Conservation (phyloP, 2,888 invertebrate species). For the Rhaphigaster nebulosa region DNA sequence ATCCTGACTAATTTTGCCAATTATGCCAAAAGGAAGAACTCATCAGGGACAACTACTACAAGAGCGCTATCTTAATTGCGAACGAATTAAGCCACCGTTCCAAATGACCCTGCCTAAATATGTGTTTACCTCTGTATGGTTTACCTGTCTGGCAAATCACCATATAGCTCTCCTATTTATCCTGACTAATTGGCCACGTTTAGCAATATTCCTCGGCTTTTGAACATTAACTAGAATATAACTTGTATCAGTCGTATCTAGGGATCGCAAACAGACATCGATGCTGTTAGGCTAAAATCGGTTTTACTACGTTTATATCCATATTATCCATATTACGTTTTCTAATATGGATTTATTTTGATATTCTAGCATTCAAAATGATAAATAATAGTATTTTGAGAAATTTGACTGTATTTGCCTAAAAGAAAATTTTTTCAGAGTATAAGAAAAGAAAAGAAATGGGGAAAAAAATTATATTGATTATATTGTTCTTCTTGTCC, state of each 20-base stretch:
- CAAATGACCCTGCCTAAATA: constrained; percentile 14
- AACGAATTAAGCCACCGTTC: constrained; percentile 21
- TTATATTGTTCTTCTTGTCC: too few species aligned
- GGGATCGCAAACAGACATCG: too few species aligned
- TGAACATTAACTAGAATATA: background rate
- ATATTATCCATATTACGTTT: too few species aligned
- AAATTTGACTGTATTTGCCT: too few species aligned
- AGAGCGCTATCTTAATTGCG: constrained; percentile 16
- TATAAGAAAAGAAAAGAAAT: too few species aligned
- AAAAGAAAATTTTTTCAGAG: too few species aligned
- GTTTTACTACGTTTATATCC: too few species aligned
- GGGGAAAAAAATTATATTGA: too few species aligned
- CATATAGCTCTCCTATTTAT: background rate
- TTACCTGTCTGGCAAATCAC: background rate
- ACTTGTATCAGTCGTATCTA: background rate
- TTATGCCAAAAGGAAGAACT: constrained; percentile 20
- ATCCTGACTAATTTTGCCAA: constrained; percentile 1
- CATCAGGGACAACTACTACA: background rate
- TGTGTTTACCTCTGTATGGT: background rate
- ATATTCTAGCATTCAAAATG: too few species aligned
- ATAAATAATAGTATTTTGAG: too few species aligned
- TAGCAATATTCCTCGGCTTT: background rate
- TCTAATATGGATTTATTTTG: too few species aligned
- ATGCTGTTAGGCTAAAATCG: too few species aligned
- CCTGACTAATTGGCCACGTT: background rate